phyloP scores from a whole-genome alignment of 2,888 invertebrate genomes.

The Panzeria rudis region DNA sequence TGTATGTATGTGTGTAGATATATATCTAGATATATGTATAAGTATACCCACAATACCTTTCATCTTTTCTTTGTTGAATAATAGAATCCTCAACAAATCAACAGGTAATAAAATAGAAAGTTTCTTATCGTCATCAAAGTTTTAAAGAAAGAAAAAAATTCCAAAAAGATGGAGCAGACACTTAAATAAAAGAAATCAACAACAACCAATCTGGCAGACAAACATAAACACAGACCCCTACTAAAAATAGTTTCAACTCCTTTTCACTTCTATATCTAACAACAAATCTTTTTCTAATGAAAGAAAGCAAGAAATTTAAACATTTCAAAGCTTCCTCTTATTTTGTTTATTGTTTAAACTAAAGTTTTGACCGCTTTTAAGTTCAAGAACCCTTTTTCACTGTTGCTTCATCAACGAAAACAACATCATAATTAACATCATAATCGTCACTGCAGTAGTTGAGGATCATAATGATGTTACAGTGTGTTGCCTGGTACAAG shows the following conservation, averaged over 20 bases:
- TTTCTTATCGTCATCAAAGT: conserved; percentile 52
- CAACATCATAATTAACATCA: conserved; percentile 21
- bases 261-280: conserved; percentile 42
- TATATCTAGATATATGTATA: background rate
- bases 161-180: conserved; percentile 4
- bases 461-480: conserved; percentile 61
- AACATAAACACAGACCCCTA: conserved; percentile 23
- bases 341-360: conserved; percentile 29
- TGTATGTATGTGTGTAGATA: background rate
- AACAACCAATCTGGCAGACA: background rate
- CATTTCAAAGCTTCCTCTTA: conserved; percentile 43
- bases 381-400: conserved; percentile 82
- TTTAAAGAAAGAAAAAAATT: background rate
- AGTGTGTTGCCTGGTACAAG: conserved; percentile 46
- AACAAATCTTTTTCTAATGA: conserved; percentile 58
- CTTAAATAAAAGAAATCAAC: background rate
- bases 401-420: conserved; percentile 64
- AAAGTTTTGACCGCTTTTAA: conserved; percentile 81
- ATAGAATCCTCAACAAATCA: conserved; percentile 59
- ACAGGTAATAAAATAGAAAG: conserved; percentile 68
- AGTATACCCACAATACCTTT: background rate
- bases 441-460: conserved; percentile 21
- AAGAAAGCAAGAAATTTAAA: conserved; percentile 37
- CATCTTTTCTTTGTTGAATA: conserved; percentile 29
- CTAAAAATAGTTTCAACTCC: conserved; percentile 57